Evolutionary conservation across 2,888 invertebrate genomes (phyloP).

Genomic region (Ophion ventricosus): DNA sequence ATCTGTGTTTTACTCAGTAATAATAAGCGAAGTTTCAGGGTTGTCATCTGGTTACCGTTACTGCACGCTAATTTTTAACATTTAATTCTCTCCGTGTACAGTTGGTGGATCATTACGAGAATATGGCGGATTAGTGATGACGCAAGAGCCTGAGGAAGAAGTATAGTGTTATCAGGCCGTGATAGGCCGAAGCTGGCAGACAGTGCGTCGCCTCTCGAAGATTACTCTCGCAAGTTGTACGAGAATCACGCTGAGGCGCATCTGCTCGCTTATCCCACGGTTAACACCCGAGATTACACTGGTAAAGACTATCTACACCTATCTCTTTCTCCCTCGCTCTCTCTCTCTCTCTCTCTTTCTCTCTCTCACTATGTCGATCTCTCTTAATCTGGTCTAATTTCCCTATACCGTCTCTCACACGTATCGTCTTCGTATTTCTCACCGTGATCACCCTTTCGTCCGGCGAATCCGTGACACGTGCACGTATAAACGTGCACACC

Average conservation of each 20-base stretch:
- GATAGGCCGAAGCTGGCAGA: slow-evolving; percentile 30
- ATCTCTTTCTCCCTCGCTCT: too few relatives aligned
- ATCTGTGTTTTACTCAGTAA: too few relatives aligned
- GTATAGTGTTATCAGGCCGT: neutral
- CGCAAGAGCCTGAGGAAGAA: neutral
- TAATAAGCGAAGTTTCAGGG: too few relatives aligned
- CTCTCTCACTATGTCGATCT: neutral
- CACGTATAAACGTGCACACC: neutral
- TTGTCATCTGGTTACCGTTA: too few relatives aligned
- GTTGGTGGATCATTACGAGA: neutral
- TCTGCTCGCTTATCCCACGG: slow-evolving; percentile 47
- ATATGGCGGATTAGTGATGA: neutral
- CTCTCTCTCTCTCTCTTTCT: too few relatives aligned
- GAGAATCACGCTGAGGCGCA: slow-evolving; percentile 28
- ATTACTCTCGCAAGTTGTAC: slow-evolving; percentile 22
- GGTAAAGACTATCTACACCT: slow-evolving; percentile 2
- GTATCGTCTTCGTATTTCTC: slow-evolving; percentile 47
- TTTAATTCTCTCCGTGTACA: too few relatives aligned
- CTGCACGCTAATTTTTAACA: too few relatives aligned
- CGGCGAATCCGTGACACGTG: slow-evolving; percentile 6
- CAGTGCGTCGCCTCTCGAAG: slow-evolving; percentile 42
- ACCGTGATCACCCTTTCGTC: slow-evolving; percentile 36
- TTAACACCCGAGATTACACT: slow-evolving; percentile 20
- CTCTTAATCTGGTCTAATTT: slow-evolving; percentile 37
- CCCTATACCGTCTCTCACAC: slow-evolving; percentile 43